Percentiles rank a stretch among this genome's conserved stretches.
Conservation (phyloP, 2,797 vertebrate species). For the Rhinella marina region DNA sequence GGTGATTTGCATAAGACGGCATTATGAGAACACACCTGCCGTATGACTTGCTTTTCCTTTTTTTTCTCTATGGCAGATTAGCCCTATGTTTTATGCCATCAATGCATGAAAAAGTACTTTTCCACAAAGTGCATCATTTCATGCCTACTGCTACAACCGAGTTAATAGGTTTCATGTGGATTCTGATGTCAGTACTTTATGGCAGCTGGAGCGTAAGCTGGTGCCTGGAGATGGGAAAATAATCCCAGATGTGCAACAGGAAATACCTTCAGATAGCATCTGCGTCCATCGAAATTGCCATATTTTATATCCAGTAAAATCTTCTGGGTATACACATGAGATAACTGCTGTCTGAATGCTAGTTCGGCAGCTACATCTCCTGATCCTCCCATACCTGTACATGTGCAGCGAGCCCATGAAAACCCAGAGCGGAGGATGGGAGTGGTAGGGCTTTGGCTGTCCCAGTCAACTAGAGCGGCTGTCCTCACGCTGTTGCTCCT, state of each 20-base stretch:
- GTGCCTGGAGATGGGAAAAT: conserved; percentile 5
- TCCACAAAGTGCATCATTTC: conserved; percentile 42
- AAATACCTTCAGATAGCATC: background rate
- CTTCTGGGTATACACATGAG: background rate
- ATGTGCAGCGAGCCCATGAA: too few relatives aligned
- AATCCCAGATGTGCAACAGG: background rate
- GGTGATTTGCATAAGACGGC: conserved; percentile 30
- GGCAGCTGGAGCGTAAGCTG: conserved; percentile 23
- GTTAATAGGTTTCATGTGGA: conserved; percentile 53
- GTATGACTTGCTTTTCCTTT: background rate
- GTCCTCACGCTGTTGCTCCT: too few relatives aligned
- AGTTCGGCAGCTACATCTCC: too few relatives aligned
- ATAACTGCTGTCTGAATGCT: too few relatives aligned
- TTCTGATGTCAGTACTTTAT: conserved; percentile 20
- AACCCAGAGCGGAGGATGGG: too few relatives aligned
- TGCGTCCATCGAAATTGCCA: background rate
- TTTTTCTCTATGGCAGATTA: conserved; percentile 10
- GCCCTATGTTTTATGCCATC: conserved; percentile 34
- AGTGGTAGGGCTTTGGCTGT: too few relatives aligned
- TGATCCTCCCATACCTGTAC: too few relatives aligned
- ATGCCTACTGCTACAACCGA: conserved; percentile 9
- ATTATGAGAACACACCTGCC: conserved; percentile 35
- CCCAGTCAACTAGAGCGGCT: too few relatives aligned
- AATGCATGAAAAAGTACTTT: conserved; percentile 30
- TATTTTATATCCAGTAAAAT: background rate